Evolutionary conservation across 2,888 invertebrate genomes (phyloP).

Genomic region (Digitonthophagus gazella): DNA sequence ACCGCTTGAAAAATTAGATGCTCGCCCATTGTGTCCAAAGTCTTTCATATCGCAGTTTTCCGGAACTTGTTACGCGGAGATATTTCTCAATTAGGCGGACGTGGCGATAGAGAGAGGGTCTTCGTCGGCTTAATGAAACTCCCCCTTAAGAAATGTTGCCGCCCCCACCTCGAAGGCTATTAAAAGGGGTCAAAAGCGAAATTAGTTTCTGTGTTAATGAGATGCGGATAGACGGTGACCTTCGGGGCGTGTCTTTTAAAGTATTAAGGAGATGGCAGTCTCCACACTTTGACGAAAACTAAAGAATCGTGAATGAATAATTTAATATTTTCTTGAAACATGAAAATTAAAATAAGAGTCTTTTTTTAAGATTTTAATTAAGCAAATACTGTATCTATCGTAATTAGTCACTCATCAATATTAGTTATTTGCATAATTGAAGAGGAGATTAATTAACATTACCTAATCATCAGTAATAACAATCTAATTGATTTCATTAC

Average conservation of each 20-base stretch:
- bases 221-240: neutral
- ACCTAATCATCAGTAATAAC: too few species aligned
- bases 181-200: neutral
- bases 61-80: neutral
- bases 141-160: neutral
- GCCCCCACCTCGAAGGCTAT: neutral
- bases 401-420: too few species aligned
- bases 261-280: neutral
- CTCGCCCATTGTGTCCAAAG: too few species aligned
- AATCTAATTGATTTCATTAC: too few species aligned
- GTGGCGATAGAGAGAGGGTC: neutral
- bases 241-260: neutral
- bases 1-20: too few species aligned
- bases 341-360: too few species aligned
- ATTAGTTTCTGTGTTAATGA: neutral
- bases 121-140: neutral
- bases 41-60: neutral
- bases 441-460: too few species aligned
- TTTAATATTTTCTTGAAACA: too few species aligned
- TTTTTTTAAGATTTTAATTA: too few species aligned
- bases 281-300: neutral
- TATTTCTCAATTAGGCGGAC: neutral
- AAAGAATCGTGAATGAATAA: neutral
- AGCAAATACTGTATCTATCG: too few species aligned
- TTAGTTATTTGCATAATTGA: too few species aligned